Base-by-base conservation (phyloP, 2,888 invertebrate species). In the Rhingia rostrata region DNA sequence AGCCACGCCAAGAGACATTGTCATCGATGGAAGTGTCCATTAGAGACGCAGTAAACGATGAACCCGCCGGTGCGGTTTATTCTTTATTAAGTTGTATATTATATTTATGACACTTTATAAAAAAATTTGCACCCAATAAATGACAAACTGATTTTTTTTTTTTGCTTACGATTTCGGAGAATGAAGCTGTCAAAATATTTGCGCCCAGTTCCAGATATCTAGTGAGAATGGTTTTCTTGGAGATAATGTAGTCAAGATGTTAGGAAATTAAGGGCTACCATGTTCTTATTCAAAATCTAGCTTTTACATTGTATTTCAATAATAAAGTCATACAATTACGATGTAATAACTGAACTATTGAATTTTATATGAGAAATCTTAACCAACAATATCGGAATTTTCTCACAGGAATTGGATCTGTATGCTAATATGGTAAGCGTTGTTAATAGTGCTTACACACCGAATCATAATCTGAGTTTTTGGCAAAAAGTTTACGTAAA, bases 1-100 rank as follows among this genome's bases (percentile, higher is more conserved):
- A 88, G 3, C 91, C 91, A 0, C 90, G 89, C 91, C 91, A 91
- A 9, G 82, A 85, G 5, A 86, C 77, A 60, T 87, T 86, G 12
- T 74, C 69, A 49, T 72, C 63, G 30, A 72, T 56, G 4, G 61
- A 49, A 1, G 80, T n/a, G n/a, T 75, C 80, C 84, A 84, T 84
- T 49, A n/a, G 43, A 35, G 6, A 12, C 35, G 37, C 4, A 33
- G 12, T 5, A 12, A 51, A 14, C 14, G 22, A 4, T n/a, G 2
- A 22, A 22, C 14, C 14, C 10, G 4, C 7, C 9, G 2, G n/a
- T 12, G 12, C 45, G 32, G 1, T 6, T 12, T 47, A 56, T 12
- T 9, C 0, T 37, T 35, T 56, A 47, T 49, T 39, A 47, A 39
- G 58, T 22, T 60, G 33, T 39, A n/a, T 39, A 33, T 60, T 70